Percentiles rank a stretch among this genome's conserved stretches.
These are phyloP conservation scores for Hemibagrus guttatus DNA, from an alignment of 2,797 vertebrate species.

Conservation along the genomic window DNA sequence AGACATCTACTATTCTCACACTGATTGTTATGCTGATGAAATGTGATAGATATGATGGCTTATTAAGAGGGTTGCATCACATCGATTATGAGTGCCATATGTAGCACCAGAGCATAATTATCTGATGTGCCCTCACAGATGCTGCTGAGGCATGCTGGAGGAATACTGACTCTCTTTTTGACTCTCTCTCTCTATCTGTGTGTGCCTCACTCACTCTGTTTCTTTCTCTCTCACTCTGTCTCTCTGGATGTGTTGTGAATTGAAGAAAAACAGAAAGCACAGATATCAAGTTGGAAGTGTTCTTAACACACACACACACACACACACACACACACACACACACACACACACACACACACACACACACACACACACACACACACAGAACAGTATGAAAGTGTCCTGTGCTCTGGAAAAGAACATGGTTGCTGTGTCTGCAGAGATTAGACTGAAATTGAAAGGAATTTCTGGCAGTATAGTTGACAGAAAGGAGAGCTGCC, in stretches of 20 bases:
- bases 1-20: background rate
- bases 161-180: slow-evolving; percentile 9
- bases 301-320: slow-evolving; percentile 2
- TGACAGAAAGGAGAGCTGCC: slow-evolving; percentile 11
- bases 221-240: background rate
- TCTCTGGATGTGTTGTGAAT: background rate
- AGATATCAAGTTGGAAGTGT: background rate
- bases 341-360: background rate
- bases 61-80: background rate
- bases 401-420: background rate
- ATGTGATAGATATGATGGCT: slow-evolving; percentile 11
- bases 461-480: background rate
- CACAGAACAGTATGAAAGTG: background rate
- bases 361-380: background rate
- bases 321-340: slow-evolving; percentile 11
- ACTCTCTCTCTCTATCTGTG: slow-evolving; percentile 7
- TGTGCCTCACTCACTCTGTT: background rate
- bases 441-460: background rate
- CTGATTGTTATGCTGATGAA: background rate
- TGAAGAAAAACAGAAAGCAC: background rate
- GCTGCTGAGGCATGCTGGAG: background rate
- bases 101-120: slow-evolving; percentile 11
- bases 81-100: slow-evolving; percentile 3
- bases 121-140: background rate
- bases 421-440: background rate